phyloP scores from a whole-genome alignment of 2,888 invertebrate genomes.

The Heliconius hortense region DNA sequence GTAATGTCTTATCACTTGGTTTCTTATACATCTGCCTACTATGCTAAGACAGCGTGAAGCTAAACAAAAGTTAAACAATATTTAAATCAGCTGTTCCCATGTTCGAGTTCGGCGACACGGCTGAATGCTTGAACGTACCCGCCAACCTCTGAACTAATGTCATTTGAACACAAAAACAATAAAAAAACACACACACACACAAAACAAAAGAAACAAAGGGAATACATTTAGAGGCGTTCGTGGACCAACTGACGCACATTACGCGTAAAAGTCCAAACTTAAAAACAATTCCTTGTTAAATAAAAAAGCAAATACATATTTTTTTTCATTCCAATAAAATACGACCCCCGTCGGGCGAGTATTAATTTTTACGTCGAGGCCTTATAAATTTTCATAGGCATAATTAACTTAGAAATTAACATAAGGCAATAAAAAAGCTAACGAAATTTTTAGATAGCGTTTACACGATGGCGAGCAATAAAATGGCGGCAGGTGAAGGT shows the following conservation, averaged over 20 bases:
- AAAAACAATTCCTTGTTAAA: conserved; percentile 64
- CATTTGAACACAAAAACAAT: conserved; percentile 62
- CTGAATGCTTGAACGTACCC: conserved; percentile 44
- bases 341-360: conserved; percentile 66
- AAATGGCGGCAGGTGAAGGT: conserved; percentile 70
- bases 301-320: conserved; percentile 49
- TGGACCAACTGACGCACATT: conserved; percentile 71
- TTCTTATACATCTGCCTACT: too few species aligned
- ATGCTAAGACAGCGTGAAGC: neutral
- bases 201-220: conserved; percentile 63
- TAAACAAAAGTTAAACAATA: neutral
- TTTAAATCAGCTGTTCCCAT: conserved; percentile 18
- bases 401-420: conserved; percentile 82
- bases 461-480: conserved; percentile 69
- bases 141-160: conserved; percentile 66
- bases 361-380: conserved; percentile 72
- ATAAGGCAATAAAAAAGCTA: conserved; percentile 78
- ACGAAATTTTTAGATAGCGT: conserved; percentile 78
- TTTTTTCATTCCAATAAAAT: conserved; percentile 61
- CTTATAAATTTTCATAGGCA: conserved; percentile 80
- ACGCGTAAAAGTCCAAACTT: conserved; percentile 66
- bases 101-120: conserved; percentile 44
- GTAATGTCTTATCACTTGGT: too few species aligned
- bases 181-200: conserved; percentile 48
- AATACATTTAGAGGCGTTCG: conserved; percentile 69